These are phyloP conservation scores for Gonioctena quinquepunctata DNA, from an alignment of 1,140 invertebrate genomes.

Conservation along the genomic window DNA sequence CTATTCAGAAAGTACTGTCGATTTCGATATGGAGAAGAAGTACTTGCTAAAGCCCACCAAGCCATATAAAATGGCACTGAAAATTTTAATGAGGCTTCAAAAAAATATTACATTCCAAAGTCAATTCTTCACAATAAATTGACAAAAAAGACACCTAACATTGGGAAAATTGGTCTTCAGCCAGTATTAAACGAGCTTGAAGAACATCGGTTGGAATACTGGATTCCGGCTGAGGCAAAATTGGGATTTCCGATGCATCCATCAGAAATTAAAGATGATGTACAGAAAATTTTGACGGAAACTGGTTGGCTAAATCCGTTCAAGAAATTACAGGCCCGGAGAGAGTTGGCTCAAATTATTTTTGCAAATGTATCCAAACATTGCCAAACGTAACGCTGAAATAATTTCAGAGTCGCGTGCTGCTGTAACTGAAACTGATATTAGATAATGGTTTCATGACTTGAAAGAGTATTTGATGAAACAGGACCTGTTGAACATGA, in stretches of 20 bases:
- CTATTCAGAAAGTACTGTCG: too few species aligned
- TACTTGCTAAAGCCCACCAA: too few species aligned
- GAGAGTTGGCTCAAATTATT: conserved; percentile 32
- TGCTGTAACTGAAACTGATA: neutral
- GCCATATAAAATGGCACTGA: too few species aligned
- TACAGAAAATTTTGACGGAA: conserved; percentile 49
- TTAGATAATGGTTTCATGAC: neutral
- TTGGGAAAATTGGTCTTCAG: conserved; percentile 42
- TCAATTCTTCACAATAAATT: conserved; percentile 47
- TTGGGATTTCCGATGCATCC: conserved; percentile 50
- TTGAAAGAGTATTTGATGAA: neutral
- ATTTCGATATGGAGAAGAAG: too few species aligned
- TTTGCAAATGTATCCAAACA: neutral
- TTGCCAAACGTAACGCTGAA: neutral
- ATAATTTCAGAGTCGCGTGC: neutral
- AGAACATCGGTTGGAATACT: conserved; percentile 45
- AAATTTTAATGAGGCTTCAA: too few species aligned
- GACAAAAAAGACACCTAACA: conserved; percentile 36
- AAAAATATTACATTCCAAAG: too few species aligned
- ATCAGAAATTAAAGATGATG: conserved; percentile 47
- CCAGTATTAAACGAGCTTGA: conserved; percentile 37
- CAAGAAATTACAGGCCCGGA: conserved; percentile 38
- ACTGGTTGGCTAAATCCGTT: conserved; percentile 43
- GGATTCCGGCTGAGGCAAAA: conserved; percentile 48
- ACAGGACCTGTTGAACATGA: neutral